These are phyloP conservation scores for Phaetusa simplex DNA, from an alignment of 2,113 vertebrate genomes.

Conservation along the genomic window DNA sequence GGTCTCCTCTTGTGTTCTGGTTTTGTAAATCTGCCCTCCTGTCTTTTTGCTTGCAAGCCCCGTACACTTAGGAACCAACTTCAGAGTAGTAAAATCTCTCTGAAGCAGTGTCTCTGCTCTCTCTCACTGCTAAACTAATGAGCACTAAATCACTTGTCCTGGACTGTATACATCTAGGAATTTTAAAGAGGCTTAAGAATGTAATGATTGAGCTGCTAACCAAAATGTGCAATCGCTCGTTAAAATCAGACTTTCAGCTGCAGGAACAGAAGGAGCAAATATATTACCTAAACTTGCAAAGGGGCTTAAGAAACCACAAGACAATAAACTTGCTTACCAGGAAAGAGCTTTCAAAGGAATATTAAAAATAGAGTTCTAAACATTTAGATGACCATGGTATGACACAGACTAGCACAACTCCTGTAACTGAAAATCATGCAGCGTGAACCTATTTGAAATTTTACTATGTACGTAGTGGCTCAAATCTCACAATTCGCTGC, in stretches of 20 bases:
- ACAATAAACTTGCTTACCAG: neutral
- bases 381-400: neutral
- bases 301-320: neutral
- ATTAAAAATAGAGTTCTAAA: neutral
- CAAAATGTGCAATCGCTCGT: neutral
- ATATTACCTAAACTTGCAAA: neutral
- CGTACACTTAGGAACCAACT: neutral
- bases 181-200: conserved; percentile 40
- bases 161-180: neutral
- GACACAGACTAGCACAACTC: neutral
- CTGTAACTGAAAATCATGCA: neutral
- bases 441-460: neutral
- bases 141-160: neutral
- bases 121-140: neutral
- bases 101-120: neutral
- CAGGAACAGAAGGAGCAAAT: neutral
- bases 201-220: neutral
- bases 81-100: neutral
- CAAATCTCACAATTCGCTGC: neutral
- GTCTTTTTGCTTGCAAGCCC: neutral
- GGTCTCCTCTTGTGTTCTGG: neutral
- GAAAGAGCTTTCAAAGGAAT: neutral
- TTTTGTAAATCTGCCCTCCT: neutral
- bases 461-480: neutral
- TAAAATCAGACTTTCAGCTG: conserved; percentile 2